Conservation (phyloP, 2,888 invertebrate species). For the Volucella zonaria region DNA sequence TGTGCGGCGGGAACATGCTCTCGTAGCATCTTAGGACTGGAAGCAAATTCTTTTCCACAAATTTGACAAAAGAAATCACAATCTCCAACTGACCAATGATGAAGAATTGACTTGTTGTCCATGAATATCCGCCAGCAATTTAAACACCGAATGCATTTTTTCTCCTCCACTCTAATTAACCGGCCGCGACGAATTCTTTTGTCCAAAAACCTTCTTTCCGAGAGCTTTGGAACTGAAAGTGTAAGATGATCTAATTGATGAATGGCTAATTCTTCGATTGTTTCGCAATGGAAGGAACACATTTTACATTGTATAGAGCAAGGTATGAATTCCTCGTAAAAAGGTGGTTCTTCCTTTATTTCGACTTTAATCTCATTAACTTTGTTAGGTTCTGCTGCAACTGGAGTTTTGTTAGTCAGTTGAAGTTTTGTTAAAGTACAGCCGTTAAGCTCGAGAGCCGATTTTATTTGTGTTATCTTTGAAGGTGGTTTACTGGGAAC, state of each 20-base stretch:
- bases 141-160: constrained; percentile 78
- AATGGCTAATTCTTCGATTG: constrained; percentile 75
- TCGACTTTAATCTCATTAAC: constrained; percentile 28
- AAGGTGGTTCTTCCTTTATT: constrained; percentile 57
- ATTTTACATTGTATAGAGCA: constrained; percentile 71
- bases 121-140: constrained; percentile 78
- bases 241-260: constrained; percentile 78
- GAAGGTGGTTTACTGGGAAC: constrained; percentile 11
- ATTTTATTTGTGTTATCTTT: constrained; percentile 75
- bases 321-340: constrained; percentile 6
- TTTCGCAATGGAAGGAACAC: constrained; percentile 74
- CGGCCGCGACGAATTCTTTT: constrained; percentile 76
- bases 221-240: constrained; percentile 75
- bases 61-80: constrained; percentile 79
- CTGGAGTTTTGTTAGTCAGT: constrained; percentile 1
- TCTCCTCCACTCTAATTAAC: constrained; percentile 75
- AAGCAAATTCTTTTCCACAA: constrained; percentile 77
- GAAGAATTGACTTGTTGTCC: constrained; percentile 77
- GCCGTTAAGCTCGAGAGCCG: constrained; percentile 76
- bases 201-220: constrained; percentile 75
- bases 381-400: constrained; percentile 18
- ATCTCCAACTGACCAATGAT: constrained; percentile 78
- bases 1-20: constrained; percentile 77
- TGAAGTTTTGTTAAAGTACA: constrained; percentile 75
- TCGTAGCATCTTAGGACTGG: constrained; percentile 77